phyloP scores from a whole-genome alignment of 37 sponge, comb jelly and placozoan species.

The Beroe ovata region DNA sequence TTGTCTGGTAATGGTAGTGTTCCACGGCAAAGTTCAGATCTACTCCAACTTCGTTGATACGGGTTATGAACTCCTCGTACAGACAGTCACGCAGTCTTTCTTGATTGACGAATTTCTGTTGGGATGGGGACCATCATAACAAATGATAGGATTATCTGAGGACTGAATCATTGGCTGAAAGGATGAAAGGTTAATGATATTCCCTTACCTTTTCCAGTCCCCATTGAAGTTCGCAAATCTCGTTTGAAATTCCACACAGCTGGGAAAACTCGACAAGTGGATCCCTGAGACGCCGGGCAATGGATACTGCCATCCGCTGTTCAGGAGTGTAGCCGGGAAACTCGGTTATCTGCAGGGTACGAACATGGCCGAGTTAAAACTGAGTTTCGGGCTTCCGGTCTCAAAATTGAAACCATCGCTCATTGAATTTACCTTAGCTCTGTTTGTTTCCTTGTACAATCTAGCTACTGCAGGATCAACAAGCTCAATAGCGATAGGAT shows the following conservation, averaged over 20 bases:
- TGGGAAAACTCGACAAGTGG: slow-evolving; percentile 84
- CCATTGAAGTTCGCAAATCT: slow-evolving; percentile 48
- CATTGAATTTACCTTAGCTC: slow-evolving; percentile 69
- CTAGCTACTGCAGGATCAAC: slow-evolving; percentile 66
- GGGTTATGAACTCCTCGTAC: slow-evolving; percentile 77
- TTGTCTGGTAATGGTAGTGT: slow-evolving; percentile 71
- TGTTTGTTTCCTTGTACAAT: slow-evolving; percentile 42
- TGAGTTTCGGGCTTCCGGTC: no score
- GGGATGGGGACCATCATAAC: no score
- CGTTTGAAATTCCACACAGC: slow-evolving; percentile 71
- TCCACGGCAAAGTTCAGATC: slow-evolving; percentile 85
- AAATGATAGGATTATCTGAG: no score
- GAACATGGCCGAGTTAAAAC: no score
- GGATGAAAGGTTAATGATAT: not conserved
- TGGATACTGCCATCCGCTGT: slow-evolving; percentile 79
- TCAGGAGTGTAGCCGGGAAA: slow-evolving; percentile 82
- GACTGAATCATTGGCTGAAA: no score
- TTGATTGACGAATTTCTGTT: slow-evolving; percentile 66
- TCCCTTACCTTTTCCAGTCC: not conserved
- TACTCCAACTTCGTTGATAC: slow-evolving; percentile 87
- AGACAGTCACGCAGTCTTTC: slow-evolving; percentile 73
- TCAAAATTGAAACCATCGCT: no score
- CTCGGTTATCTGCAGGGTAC: slow-evolving; percentile 70
- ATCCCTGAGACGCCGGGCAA: slow-evolving; percentile 83
- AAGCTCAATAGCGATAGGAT: slow-evolving; percentile 70